Conservation (phyloP, 2,113 vertebrate species). For the Muscicapa adusta region DNA sequence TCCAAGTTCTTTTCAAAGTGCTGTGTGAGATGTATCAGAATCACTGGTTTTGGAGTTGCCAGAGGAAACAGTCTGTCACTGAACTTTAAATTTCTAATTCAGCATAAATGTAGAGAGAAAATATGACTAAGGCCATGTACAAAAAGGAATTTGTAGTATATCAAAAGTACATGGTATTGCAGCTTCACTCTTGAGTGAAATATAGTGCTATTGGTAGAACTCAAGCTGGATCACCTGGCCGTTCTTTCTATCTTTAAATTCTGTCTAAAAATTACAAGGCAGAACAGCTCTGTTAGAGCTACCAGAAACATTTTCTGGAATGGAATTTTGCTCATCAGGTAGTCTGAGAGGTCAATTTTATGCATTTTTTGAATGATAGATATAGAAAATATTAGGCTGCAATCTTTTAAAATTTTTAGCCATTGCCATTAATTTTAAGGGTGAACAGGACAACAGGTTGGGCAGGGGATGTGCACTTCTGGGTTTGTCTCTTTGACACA, state of each 20-base stretch:
- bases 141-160: neutral
- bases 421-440: neutral
- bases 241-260: neutral
- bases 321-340: neutral
- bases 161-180: neutral
- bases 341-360: neutral
- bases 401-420: neutral
- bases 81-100: neutral
- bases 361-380: neutral
- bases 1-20: neutral
- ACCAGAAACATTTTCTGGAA: neutral
- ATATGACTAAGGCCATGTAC: neutral
- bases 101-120: neutral
- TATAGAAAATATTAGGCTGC: neutral
- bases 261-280: neutral
- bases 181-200: neutral
- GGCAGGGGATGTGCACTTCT: neutral
- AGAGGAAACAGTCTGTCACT: neutral
- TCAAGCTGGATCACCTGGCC: neutral
- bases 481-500: conserved; percentile 37
- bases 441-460: neutral
- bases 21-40: neutral
- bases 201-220: neutral
- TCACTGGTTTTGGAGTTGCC: neutral
- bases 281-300: neutral